These are phyloP conservation scores for Catostylus mosaicus DNA, from an alignment of 30 jellyfish, hydroid and myxozoan species.

Conservation along the genomic window DNA sequence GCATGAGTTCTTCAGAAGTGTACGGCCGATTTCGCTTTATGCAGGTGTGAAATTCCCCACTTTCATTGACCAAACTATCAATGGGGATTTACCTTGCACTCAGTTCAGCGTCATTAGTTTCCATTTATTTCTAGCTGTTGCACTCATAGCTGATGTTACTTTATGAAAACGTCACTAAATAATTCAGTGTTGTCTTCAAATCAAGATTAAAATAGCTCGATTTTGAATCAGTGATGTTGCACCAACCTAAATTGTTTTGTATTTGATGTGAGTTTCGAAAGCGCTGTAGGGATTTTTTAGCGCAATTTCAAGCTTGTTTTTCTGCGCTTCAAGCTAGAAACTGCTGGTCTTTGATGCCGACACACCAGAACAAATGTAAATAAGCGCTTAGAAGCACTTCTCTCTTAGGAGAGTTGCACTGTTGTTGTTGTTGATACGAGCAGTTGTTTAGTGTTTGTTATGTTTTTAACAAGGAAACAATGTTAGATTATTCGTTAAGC, in stretches of 20 bases:
- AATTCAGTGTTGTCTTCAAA: constrained; percentile 46
- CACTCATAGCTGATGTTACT: constrained; percentile 38
- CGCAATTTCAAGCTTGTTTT: constrained; percentile 12
- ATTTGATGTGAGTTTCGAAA: neutral
- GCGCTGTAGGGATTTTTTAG: neutral
- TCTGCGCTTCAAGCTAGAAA: neutral
- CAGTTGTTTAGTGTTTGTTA: constrained; percentile 22
- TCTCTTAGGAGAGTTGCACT: neutral
- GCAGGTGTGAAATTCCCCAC: constrained; percentile 74
- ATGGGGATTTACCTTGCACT: constrained; percentile 58
- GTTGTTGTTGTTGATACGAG: constrained; percentile 35
- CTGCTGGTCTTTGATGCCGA: constrained; percentile 38
- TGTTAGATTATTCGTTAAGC: constrained; percentile 7
- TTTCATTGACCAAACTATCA: constrained; percentile 63
- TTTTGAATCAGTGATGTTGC: constrained; percentile 57
- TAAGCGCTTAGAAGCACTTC: constrained; percentile 6
- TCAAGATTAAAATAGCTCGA: constrained; percentile 47
- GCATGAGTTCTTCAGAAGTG: constrained; percentile 51
- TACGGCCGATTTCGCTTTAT: constrained; percentile 53
- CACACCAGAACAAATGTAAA: neutral
- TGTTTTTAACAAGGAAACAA: constrained; percentile 13
- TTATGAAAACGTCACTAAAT: constrained; percentile 28
- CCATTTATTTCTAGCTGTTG: constrained; percentile 62
- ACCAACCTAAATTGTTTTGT: constrained; percentile 46
- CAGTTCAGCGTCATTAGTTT: constrained; percentile 44